Conservation (phyloP, 2,113 vertebrate species). For the Fulica atra region DNA sequence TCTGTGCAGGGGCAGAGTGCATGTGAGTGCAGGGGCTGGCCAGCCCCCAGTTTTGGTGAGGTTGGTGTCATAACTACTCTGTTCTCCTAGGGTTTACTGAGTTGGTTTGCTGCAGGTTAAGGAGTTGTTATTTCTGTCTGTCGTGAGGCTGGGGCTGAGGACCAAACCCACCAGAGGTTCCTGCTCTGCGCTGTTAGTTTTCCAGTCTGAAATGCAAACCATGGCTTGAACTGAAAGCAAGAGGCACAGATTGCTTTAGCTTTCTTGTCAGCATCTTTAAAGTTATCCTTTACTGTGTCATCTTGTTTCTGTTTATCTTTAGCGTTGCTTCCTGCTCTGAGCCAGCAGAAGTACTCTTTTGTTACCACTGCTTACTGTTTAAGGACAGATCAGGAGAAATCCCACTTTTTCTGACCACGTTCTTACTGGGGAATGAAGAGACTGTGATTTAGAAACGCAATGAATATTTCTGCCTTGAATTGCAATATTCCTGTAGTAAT, state of each 20-base stretch:
- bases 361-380: background rate
- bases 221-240: background rate
- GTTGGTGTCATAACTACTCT: background rate
- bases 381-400: background rate
- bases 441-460: background rate
- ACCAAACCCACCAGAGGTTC: background rate
- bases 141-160: background rate
- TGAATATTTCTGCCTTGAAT: background rate
- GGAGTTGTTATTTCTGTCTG: background rate
- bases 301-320: background rate
- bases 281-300: background rate
- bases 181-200: accelerated
- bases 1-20: background rate
- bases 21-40: background rate
- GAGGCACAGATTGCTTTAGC: background rate
- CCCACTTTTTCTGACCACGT: background rate
- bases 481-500: background rate
- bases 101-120: background rate
- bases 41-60: background rate
- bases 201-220: background rate
- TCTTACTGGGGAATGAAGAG: background rate
- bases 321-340: background rate
- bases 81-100: background rate
- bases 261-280: background rate
- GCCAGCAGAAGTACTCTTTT: background rate